A percentile compares a stretch with the other conserved stretches of the same genome.
phyloP scores from a whole-genome alignment of 2,888 invertebrate genomes.

The Heliconius ethilla region DNA sequence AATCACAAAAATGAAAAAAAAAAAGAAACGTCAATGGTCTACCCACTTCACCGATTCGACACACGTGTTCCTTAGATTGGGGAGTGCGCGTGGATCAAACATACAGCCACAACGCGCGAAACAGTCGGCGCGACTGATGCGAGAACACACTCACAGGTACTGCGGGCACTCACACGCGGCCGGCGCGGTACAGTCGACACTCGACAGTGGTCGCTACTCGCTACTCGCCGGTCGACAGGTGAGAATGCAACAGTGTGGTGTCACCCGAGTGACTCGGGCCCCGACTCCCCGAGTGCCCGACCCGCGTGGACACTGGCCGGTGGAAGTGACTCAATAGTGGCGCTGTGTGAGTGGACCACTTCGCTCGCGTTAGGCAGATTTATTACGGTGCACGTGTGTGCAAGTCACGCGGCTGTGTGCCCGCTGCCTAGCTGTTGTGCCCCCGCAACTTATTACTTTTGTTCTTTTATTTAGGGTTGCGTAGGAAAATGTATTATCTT shows the following conservation, averaged over 20 bases:
- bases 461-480: slow-evolving; percentile 65
- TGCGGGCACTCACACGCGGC: slow-evolving; percentile 60
- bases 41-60: slow-evolving; percentile 62
- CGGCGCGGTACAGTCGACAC: slow-evolving; percentile 43
- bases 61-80: slow-evolving; percentile 42
- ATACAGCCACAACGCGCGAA: slow-evolving; percentile 76
- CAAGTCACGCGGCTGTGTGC: slow-evolving; percentile 61
- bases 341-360: slow-evolving; percentile 67
- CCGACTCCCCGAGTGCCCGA: slow-evolving; percentile 50
- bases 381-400: slow-evolving; percentile 60
- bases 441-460: slow-evolving; percentile 73
- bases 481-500: slow-evolving; percentile 63
- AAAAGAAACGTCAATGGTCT: slow-evolving; percentile 62
- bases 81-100: slow-evolving; percentile 23
- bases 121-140: slow-evolving; percentile 76
- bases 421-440: slow-evolving; percentile 72
- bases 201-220: not conserved
- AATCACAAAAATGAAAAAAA: slow-evolving; percentile 24
- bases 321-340: slow-evolving; percentile 73
- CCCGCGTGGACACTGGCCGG: slow-evolving; percentile 57
- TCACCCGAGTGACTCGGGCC: slow-evolving; percentile 53
- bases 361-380: slow-evolving; percentile 75
- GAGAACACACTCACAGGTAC: slow-evolving; percentile 55
- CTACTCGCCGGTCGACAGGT: slow-evolving; percentile 64
- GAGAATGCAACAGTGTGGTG: slow-evolving; percentile 76